Evolutionary conservation across 2,113 vertebrate species (phyloP), one percentile per base, ranked within the genome.

Genomic region (Malurus melanocephalus): DNA sequence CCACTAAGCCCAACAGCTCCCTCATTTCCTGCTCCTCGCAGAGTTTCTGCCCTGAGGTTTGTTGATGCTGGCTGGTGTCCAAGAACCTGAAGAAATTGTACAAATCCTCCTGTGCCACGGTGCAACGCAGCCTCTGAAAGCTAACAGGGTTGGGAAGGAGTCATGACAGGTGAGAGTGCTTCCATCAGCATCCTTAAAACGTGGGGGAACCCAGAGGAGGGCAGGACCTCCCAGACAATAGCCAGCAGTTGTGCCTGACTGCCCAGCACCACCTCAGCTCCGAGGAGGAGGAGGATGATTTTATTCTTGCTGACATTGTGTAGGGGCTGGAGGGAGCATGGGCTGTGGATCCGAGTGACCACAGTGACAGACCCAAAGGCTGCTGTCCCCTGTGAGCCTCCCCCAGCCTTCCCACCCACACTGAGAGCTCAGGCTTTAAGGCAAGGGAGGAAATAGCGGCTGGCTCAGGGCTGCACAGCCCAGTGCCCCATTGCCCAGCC

Each of bases 31-130:
- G 60, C 75, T 71, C 56, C 88, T 77, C 6, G 0, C 7, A 5
- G 15, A 22, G 73, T 49, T 68, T 80, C 90, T 93, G 64, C 85
- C 78, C 82, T 12, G 88, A 64, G 49, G 79, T 93, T 93, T 94
- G 82, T 80, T 91, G 84, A 59, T 0, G 15, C 68, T 92, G 90
- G 89, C 87, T 80, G 0, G 0, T 6, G 48, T 18, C 73, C 90
- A 92, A 61, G 45, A 40, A 81, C 75, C 75, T 19, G 57, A 72
- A 85, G 65, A 71, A 94, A 61, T 46, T 2, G 3, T 38, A 79
- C 65, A 74, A 88, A 87, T 33, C 68, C 80, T 61, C 43, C 40
- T 9, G 62, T 21, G 60, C 62, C 68, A 19, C 3, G 0, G 19
- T 15, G 49, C 81, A 77, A 64, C 2, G 2, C 1, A 6, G 88